A percentile compares a stretch with the other conserved stretches of the same genome.
Evolutionary conservation across 2,888 invertebrate genomes (phyloP).

Genomic region (Zootermopsis nevadensis): DNA sequence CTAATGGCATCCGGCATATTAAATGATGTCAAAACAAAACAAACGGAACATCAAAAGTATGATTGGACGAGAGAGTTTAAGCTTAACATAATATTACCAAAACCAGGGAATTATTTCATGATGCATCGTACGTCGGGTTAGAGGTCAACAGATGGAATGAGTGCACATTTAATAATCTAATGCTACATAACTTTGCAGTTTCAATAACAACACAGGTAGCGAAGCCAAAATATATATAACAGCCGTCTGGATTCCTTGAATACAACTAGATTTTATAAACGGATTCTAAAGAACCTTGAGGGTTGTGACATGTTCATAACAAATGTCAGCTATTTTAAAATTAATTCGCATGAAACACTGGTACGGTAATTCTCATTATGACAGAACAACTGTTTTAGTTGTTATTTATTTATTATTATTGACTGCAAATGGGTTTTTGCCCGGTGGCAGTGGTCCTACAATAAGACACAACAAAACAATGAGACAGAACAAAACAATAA

Average conservation of each 20-base stretch:
- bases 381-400: too few species aligned
- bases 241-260: neutral
- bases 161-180: conserved; percentile 11
- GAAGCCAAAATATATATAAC: neutral
- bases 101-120: conserved; percentile 24
- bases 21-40: conserved; percentile 20
- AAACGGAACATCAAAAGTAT: conserved; percentile 30
- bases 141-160: neutral
- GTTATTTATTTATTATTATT: too few species aligned
- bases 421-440: too few species aligned
- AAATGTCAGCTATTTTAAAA: neutral
- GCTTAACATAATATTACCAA: conserved; percentile 29
- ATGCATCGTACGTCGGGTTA: neutral
- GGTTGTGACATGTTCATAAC: neutral
- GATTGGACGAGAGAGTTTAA: neutral
- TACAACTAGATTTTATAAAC: neutral
- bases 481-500: too few species aligned
- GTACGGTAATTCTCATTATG: too few species aligned
- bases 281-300: conserved; percentile 14
- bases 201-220: neutral
- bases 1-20: conserved; percentile 35
- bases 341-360: too few species aligned
- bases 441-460: too few species aligned
- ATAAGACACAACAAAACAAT: too few species aligned
- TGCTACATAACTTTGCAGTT: neutral